These are phyloP conservation scores for Bombus terrestris DNA, from an alignment of 1,140 invertebrate genomes.

Conservation along the genomic window DNA sequence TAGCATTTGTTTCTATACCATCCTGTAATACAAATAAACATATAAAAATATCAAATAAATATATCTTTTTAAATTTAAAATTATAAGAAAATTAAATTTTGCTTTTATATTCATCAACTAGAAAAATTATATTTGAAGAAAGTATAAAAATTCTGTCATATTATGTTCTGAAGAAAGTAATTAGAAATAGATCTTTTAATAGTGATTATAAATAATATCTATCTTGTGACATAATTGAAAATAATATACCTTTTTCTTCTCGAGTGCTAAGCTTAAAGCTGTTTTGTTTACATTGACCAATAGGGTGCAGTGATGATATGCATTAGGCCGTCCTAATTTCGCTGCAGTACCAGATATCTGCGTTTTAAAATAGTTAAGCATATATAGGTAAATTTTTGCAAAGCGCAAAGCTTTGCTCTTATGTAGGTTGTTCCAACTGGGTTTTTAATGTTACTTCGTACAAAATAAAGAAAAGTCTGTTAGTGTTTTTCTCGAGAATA, in stretches of 20 bases:
- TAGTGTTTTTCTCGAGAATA: not conserved
- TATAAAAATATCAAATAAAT: not conserved
- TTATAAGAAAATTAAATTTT: not conserved
- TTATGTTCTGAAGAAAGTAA: not conserved
- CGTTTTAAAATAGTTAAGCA: constrained; percentile 41
- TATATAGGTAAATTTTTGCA: constrained; percentile 4
- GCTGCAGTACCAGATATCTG: constrained; percentile 96
- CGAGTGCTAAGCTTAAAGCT: constrained; percentile 86
- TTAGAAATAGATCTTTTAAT: not conserved
- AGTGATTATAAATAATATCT: not conserved
- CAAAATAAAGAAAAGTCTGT: not conserved
- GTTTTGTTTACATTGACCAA: constrained; percentile 92
- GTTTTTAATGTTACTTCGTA: not conserved
- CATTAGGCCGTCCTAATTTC: constrained; percentile 91
- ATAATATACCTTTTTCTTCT: constrained; percentile 85
- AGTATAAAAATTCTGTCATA: not conserved
- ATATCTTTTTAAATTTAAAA: not conserved
- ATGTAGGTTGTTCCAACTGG: constrained; percentile 25
- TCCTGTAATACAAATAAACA: constrained; percentile 74
- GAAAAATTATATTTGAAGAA: not conserved
- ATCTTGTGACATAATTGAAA: not conserved
- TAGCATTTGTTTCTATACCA: constrained; percentile 90
- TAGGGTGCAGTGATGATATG: constrained; percentile 97
- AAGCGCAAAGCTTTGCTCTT: not conserved
- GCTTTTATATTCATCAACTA: not conserved